These are phyloP conservation scores for Calyptomena viridis DNA, from an alignment of 2,113 vertebrate species.

Conservation along the genomic window DNA sequence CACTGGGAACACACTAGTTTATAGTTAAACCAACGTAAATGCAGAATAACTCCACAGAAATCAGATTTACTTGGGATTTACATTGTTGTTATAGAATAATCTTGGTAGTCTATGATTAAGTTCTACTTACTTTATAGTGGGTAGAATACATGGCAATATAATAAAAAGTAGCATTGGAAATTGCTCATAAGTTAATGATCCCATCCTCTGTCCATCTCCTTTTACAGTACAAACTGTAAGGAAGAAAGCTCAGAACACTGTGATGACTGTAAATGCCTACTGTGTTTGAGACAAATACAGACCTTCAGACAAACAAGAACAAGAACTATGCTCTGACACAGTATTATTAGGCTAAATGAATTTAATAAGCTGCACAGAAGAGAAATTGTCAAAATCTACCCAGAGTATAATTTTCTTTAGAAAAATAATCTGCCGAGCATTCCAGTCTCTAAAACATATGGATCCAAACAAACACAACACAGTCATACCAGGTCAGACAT, in stretches of 20 bases:
- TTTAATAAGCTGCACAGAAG: neutral
- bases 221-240: neutral
- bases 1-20: neutral
- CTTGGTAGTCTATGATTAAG: neutral
- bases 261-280: neutral
- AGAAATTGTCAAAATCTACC: neutral
- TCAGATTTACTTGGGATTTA: neutral
- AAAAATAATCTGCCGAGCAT: neutral
- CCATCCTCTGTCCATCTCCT: neutral
- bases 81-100: neutral
- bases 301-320: neutral
- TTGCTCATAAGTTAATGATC: neutral
- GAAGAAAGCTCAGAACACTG: neutral
- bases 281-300: neutral
- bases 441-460: neutral
- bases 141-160: neutral
- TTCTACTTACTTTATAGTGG: neutral
- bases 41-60: neutral
- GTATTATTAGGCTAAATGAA: neutral
- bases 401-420: neutral
- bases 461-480: neutral
- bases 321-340: neutral
- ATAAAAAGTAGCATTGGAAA: neutral
- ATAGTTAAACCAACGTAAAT: neutral
- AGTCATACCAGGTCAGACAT: neutral